phyloP scores from a whole-genome alignment of 2,797 vertebrate genomes.

The Takifugu ocellatus region DNA sequence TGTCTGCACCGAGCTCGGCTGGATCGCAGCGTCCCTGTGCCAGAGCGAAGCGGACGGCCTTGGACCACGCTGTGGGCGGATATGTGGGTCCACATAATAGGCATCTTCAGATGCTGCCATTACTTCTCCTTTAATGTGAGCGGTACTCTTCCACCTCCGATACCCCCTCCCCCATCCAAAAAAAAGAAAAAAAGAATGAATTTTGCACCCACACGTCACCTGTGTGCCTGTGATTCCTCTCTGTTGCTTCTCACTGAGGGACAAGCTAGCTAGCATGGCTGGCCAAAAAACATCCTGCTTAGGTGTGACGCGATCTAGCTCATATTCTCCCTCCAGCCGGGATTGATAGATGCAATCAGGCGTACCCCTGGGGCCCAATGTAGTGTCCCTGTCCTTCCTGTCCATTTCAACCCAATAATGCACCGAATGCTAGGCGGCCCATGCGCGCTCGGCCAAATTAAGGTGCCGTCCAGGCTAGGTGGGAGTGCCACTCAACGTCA shows the following conservation, averaged over 20 bases:
- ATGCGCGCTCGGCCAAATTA: constrained; percentile 40
- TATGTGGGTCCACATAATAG: constrained; percentile 54
- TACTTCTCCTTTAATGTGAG: constrained; percentile 37
- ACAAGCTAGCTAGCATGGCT: constrained; percentile 50
- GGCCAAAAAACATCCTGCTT: constrained; percentile 53
- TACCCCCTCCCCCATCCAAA: constrained; percentile 15
- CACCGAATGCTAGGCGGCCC: constrained; percentile 32
- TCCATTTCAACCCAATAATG: constrained; percentile 31
- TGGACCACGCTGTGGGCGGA: constrained; percentile 65
- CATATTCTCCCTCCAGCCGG: constrained; percentile 40
- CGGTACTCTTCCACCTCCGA: constrained; percentile 2
- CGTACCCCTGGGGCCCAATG: constrained; percentile 61
- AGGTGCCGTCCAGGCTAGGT: constrained; percentile 47
- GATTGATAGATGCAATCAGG: constrained; percentile 60
- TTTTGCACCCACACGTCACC: constrained; percentile 54
- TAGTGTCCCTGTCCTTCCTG: constrained; percentile 21
- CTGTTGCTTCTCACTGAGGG: constrained; percentile 37
- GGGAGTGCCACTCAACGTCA: constrained; percentile 56
- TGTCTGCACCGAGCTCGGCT: constrained; percentile 49
- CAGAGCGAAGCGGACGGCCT: constrained; percentile 59
- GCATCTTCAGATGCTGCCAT: constrained; percentile 46
- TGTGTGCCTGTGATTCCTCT: constrained; percentile 37
- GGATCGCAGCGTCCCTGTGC: constrained; percentile 55
- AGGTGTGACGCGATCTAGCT: constrained; percentile 63
- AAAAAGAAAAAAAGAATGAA: constrained; percentile 32